These are phyloP conservation scores for Gopherus evgoodei DNA, from an alignment of 2,113 vertebrate genomes.

Conservation along the genomic window DNA sequence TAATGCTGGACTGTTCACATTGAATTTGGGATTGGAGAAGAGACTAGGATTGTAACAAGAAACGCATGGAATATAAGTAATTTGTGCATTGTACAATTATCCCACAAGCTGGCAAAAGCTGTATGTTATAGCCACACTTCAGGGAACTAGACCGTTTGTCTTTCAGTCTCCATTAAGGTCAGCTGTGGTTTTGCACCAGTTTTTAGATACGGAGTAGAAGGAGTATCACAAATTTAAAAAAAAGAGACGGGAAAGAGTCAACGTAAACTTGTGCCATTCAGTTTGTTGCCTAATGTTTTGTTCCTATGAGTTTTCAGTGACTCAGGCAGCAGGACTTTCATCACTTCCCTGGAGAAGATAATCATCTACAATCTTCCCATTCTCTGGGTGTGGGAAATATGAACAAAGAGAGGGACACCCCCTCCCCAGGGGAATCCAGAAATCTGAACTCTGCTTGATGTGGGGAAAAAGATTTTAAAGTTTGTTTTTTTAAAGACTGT, in stretches of 20 bases:
- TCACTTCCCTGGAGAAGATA: accelerated
- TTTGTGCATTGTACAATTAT: neutral
- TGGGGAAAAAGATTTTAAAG: accelerated
- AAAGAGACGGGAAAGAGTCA: neutral
- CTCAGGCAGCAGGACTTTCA: neutral
- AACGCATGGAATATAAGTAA: neutral
- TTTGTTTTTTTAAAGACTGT: neutral
- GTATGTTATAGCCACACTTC: neutral
- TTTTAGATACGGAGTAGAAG: neutral
- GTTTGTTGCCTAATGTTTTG: neutral
- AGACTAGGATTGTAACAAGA: neutral
- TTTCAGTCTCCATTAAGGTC: neutral
- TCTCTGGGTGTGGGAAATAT: neutral
- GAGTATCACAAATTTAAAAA: neutral
- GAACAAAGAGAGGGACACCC: neutral
- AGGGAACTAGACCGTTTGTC: neutral
- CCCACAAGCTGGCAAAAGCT: neutral
- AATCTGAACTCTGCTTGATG: neutral
- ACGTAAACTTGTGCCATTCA: neutral
- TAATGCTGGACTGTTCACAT: neutral
- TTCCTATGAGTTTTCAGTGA: neutral
- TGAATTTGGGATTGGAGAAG: neutral
- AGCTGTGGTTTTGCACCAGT: neutral
- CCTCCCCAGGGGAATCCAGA: neutral
- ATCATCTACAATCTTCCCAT: accelerated